These are phyloP conservation scores for Dynastes hyllus DNA, from an alignment of 2,888 invertebrate species.

Conservation along the genomic window DNA sequence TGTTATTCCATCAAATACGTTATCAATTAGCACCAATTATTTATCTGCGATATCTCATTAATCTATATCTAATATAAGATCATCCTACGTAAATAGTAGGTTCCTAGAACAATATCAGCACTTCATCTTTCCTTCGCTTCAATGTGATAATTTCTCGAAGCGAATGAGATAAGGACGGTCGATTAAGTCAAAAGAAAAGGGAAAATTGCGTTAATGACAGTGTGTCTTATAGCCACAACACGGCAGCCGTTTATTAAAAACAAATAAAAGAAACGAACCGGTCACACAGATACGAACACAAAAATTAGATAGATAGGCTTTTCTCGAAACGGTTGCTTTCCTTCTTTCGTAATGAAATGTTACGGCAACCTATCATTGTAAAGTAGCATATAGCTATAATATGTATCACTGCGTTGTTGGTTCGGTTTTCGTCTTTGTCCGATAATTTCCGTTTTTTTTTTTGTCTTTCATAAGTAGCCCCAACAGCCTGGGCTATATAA, in stretches of 20 bases:
- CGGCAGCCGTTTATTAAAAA: constrained; percentile 49
- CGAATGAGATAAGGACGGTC: constrained; percentile 25
- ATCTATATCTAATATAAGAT: too few species aligned
- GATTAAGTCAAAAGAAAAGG: constrained; percentile 27
- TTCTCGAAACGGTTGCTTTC: constrained; percentile 19
- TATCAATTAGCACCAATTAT: too few species aligned
- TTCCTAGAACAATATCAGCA: background rate
- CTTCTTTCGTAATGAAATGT: constrained; percentile 30
- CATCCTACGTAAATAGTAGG: too few species aligned
- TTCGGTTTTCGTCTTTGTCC: constrained; percentile 16
- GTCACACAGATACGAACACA: constrained; percentile 48
- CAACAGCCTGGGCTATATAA: constrained; percentile 1
- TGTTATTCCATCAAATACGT: too few species aligned
- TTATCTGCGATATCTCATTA: too few species aligned
- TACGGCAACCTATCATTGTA: constrained; percentile 44
- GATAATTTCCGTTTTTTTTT: background rate
- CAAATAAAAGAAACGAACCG: constrained; percentile 52
- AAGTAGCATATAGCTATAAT: constrained; percentile 29
- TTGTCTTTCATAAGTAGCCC: constrained; percentile 4
- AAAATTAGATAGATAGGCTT: constrained; percentile 36
- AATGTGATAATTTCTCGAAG: constrained; percentile 24
- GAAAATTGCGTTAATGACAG: constrained; percentile 22
- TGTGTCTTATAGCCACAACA: background rate
- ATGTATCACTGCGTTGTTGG: constrained; percentile 1
- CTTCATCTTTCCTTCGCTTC: background rate